Conservation (phyloP, 2,888 invertebrate genomes). For the Lottia gigantea region DNA sequence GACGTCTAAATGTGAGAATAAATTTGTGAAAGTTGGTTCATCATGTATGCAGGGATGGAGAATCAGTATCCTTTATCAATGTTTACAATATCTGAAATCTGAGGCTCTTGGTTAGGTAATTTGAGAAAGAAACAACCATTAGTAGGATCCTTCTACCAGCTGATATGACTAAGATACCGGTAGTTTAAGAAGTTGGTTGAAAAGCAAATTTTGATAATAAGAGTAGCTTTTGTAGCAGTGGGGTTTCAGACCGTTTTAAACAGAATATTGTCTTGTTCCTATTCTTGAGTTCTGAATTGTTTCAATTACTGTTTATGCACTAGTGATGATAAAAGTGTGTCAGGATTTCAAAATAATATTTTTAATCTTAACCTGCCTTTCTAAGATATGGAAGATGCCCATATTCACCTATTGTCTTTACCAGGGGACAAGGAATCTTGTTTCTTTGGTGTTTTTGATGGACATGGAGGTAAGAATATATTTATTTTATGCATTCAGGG, state of each 20-base stretch:
- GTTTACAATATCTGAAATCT: neutral
- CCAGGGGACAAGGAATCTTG: slow-evolving; percentile 89
- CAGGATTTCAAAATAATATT: no score
- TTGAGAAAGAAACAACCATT: neutral
- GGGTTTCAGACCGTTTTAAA: no score
- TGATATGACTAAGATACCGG: no score
- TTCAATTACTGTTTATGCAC: no score
- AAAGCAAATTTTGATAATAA: no score
- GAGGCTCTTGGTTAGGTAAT: neutral
- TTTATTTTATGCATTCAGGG: neutral
- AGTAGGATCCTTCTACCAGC: no score
- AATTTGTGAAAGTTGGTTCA: slow-evolving; percentile 82
- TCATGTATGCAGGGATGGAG: slow-evolving; percentile 99
- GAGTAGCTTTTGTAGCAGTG: no score
- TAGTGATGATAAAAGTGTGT: neutral
- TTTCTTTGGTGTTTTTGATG: slow-evolving; percentile 97
- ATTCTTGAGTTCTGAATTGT: no score
- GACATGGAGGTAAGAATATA: slow-evolving; percentile 82
- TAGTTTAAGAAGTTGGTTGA: no score
- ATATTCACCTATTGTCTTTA: slow-evolving; percentile 89
- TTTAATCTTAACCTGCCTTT: no score
- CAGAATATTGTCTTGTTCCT: no score
- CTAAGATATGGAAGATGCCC: slow-evolving; percentile 94
- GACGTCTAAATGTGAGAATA: slow-evolving; percentile 66
- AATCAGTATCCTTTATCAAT: slow-evolving; percentile 75